These are phyloP conservation scores for Gila robusta DNA, from an alignment of 2,797 vertebrate species.

Conservation along the genomic window DNA sequence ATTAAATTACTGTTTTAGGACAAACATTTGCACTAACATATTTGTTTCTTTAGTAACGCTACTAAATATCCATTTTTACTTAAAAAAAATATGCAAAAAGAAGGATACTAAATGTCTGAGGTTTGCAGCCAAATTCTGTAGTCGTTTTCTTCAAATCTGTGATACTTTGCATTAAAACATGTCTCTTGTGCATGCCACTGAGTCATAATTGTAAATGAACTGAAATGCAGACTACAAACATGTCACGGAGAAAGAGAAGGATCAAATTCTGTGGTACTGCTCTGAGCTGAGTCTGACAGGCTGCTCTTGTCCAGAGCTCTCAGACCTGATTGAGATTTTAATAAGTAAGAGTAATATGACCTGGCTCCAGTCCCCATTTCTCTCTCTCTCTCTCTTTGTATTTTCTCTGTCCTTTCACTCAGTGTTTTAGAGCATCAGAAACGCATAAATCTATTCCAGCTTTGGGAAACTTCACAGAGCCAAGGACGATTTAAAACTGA, in stretches of 20 bases:
- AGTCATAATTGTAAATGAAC: conserved; percentile 44
- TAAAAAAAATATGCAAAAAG: neutral
- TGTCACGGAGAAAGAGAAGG: conserved; percentile 55
- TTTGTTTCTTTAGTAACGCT: conserved; percentile 1
- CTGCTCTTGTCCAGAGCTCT: conserved; percentile 58
- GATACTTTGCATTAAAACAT: conserved; percentile 45
- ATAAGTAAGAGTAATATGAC: conserved; percentile 63
- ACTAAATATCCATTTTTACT: neutral
- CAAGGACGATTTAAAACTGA: conserved; percentile 52
- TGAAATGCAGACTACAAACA: conserved; percentile 49
- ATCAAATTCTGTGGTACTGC: conserved; percentile 57
- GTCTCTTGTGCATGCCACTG: conserved; percentile 34
- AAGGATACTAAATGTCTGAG: neutral
- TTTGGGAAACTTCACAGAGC: conserved; percentile 61
- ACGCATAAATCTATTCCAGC: conserved; percentile 61
- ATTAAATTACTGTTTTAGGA: neutral
- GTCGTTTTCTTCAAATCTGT: conserved; percentile 37
- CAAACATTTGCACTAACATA: neutral
- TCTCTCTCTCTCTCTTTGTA: conserved; percentile 41
- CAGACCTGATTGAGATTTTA: conserved; percentile 65
- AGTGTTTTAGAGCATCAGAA: conserved; percentile 50
- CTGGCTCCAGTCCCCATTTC: conserved; percentile 61
- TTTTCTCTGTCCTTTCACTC: conserved; percentile 46
- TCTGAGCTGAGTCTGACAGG: conserved; percentile 45
- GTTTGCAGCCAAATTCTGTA: neutral